Conservation (phyloP, 2,113 vertebrate species). For the Apeltes quadracus region DNA sequence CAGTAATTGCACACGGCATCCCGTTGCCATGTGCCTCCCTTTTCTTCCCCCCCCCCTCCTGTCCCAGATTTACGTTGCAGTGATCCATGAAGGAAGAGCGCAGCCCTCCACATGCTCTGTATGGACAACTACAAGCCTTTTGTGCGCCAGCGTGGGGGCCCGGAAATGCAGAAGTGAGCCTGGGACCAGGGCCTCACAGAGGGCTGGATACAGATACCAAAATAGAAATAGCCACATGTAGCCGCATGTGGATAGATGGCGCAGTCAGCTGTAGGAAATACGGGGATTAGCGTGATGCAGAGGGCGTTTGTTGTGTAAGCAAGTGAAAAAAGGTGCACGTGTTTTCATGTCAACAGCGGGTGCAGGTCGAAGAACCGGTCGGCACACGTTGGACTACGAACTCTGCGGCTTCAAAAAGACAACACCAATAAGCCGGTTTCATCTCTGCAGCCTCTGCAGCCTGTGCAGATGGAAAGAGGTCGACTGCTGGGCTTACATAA, state of each 20-base stretch:
- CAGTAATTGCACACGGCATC: slow-evolving; percentile 71
- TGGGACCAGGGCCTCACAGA: slow-evolving; percentile 29
- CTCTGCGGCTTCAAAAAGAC: slow-evolving; percentile 15
- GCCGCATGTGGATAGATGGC: slow-evolving; percentile 12
- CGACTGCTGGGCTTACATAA: slow-evolving; percentile 6
- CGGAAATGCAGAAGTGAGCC: slow-evolving; percentile 14
- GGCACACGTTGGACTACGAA: slow-evolving; percentile 28
- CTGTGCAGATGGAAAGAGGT: slow-evolving; percentile 46
- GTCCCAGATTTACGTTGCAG: slow-evolving; percentile 55
- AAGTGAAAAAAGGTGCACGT: slow-evolving; percentile 25
- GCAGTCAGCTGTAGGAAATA: slow-evolving; percentile 43
- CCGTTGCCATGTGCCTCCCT: slow-evolving; percentile 59
- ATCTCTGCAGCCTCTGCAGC: slow-evolving; percentile 13
- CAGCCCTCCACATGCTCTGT: slow-evolving; percentile 3
- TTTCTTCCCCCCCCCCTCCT: background rate
- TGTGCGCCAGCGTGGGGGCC: slow-evolving; percentile 23
- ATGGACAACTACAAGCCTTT: slow-evolving; percentile 12
- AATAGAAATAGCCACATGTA: background rate
- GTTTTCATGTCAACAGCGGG: slow-evolving; percentile 69
- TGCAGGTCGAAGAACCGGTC: slow-evolving; percentile 32
- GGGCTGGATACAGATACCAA: background rate
- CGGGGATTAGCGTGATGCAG: slow-evolving; percentile 47
- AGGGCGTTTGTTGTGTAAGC: slow-evolving; percentile 62
- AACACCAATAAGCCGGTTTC: slow-evolving; percentile 53
- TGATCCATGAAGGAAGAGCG: slow-evolving; percentile 51